Base-by-base conservation (phyloP, 64 coral and sea anemone genomes). In the Cladopsammia gracilis region DNA sequence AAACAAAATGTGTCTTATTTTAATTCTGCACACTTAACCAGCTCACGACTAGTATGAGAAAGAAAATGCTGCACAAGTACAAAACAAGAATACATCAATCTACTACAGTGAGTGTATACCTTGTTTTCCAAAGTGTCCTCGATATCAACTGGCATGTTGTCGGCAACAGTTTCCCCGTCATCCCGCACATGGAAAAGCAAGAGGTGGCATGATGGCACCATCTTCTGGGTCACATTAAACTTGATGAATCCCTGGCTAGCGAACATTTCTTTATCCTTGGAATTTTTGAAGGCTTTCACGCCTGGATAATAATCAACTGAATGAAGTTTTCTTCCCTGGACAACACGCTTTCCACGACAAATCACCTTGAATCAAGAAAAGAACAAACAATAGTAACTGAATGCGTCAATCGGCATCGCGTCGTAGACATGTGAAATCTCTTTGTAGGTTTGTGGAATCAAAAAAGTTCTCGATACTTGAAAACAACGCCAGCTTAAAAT, bases 51-150 rank as follows among this genome's bases (percentile, higher is more conserved):
- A n/a, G n/a, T n/a, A n/a, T n/a, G n/a, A n/a, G n/a, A n/a, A n/a
- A n/a, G n/a, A n/a, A n/a, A n/a, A n/a, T n/a, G n/a, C n/a, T n/a
- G n/a, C n/a, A n/a, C n/a, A n/a, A n/a, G n/a, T n/a, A n/a, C n/a
- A n/a, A n/a, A n/a, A n/a, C n/a, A n/a, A 54, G 52, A 7, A 54
- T 0, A 54, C 52, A 54, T 7, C 6, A 54, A 54, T 54, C 6
- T 54, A 11, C 52, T 54, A 54, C 52, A 54, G 6, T 54, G 52
- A 54, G 6, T 6, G 11, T 18, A 16, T 76, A 98, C 97, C 97
- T 96, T 87, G 57, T 98, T 98, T 88, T 98, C 91, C 44, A 98
- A 77, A 60, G 73, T 96, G 75, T 91, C 94, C n/a, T 98, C 97
- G 4, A 93, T 58, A 52, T 98, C 94, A 9, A 93, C 43, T 60